Percentiles rank a stretch among this genome's conserved stretches.
These are phyloP conservation scores for Prionchulus punctatus DNA, from an alignment of 2,888 invertebrate genomes.

Conservation along the genomic window DNA sequence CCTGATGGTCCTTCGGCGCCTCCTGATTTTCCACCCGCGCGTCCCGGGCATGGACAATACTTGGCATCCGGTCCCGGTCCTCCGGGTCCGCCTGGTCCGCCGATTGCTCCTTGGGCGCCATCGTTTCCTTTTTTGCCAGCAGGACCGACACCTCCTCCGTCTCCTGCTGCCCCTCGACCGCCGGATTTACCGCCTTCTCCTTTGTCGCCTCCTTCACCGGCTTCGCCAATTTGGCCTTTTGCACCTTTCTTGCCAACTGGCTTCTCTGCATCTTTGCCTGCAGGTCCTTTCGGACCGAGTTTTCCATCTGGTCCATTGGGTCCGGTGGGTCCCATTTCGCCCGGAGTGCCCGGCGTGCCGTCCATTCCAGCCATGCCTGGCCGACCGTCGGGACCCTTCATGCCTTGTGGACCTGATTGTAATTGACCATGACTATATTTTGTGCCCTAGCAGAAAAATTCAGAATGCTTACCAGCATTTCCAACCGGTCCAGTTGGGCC, in stretches of 20 bases:
- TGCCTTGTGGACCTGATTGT: constrained; percentile 1
- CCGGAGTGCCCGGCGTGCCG: background rate
- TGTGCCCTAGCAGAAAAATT: no score
- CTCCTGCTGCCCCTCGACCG: background rate
- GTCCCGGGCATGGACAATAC: background rate
- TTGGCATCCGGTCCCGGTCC: background rate
- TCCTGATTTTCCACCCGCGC: background rate
- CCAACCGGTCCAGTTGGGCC: background rate
- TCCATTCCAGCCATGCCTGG: background rate
- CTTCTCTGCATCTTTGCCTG: background rate
- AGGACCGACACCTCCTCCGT: background rate
- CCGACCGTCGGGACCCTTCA: constrained; percentile 1
- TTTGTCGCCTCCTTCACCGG: background rate
- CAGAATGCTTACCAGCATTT: background rate
- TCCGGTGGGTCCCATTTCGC: background rate
- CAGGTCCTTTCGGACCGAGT: background rate
- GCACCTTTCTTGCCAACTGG: background rate
- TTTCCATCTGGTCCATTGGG: background rate
- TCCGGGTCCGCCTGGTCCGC: background rate
- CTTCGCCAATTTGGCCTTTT: background rate
- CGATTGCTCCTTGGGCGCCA: background rate
- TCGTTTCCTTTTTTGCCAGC: background rate
- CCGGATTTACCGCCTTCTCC: background rate
- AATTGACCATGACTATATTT: no score
- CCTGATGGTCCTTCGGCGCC: no score